These are phyloP conservation scores for Lacerta bilineata DNA, from an alignment of 2,797 vertebrate genomes.

Conservation along the genomic window DNA sequence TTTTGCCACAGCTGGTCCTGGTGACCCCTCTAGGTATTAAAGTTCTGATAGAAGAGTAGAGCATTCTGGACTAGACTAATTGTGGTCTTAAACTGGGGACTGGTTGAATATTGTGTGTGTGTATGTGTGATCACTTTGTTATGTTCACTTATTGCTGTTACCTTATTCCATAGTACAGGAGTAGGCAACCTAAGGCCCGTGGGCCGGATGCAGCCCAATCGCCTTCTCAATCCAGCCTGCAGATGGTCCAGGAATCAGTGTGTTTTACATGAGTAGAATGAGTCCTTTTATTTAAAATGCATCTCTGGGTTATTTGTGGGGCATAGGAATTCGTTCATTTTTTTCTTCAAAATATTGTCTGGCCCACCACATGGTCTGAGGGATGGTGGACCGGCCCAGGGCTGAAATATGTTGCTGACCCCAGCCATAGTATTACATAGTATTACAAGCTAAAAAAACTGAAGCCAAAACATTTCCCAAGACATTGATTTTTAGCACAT, in stretches of 20 bases:
- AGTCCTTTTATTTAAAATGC: too few relatives aligned
- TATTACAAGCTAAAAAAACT: not conserved
- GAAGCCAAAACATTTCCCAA: not conserved
- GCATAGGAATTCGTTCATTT: too few relatives aligned
- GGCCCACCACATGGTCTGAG: too few relatives aligned
- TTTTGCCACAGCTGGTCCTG: not conserved
- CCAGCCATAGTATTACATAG: constrained; percentile 25
- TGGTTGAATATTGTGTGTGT: constrained; percentile 23
- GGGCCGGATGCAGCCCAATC: too few relatives aligned
- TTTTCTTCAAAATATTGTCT: too few relatives aligned
- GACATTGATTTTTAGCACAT: not conserved
- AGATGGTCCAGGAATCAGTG: too few relatives aligned
- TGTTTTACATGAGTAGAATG: too few relatives aligned
- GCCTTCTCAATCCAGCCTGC: too few relatives aligned
- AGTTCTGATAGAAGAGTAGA: not conserved
- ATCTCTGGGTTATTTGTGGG: too few relatives aligned
- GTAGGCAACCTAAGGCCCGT: too few relatives aligned
- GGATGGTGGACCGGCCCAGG: too few relatives aligned
- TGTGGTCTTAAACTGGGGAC: not conserved
- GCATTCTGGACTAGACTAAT: not conserved
- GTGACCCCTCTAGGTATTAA: not conserved
- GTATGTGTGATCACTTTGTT: not conserved
- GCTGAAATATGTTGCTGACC: too few relatives aligned
- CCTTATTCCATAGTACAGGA: not conserved
- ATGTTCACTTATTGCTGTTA: not conserved